Conservation (phyloP, 2,888 invertebrate species). For the Heliconius aoede region DNA sequence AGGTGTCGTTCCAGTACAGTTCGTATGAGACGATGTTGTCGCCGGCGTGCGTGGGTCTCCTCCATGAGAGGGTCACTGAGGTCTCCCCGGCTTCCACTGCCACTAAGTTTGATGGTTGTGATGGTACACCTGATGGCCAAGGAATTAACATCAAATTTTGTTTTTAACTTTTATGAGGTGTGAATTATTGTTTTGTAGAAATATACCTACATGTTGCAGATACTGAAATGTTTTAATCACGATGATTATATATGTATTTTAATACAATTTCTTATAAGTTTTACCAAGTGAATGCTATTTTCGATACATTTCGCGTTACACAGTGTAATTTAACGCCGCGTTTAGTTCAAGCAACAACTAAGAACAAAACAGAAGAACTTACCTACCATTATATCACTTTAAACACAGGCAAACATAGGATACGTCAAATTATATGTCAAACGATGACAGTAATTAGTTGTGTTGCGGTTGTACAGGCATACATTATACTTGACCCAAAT, state of each 20-base stretch:
- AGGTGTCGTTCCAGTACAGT: conserved; percentile 98
- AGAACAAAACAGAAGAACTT: neutral
- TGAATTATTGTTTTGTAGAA: neutral
- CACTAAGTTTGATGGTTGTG: conserved; percentile 95
- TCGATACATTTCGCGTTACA: neutral
- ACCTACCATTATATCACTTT: neutral
- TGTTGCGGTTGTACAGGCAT: conserved; percentile 6
- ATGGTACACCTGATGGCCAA: conserved; percentile 91
- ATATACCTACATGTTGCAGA: neutral
- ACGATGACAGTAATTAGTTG: conserved; percentile 17
- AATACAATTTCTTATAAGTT: too few relatives aligned
- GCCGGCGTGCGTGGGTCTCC: conserved; percentile 94
- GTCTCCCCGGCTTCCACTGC: conserved; percentile 95
- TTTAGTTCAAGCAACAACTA: neutral
- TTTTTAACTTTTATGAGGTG: neutral
- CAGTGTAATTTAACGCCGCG: neutral
- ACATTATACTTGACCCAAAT: conserved; percentile 25
- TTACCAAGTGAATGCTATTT: too few relatives aligned
- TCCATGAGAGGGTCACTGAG: conserved; percentile 95
- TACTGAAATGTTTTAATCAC: neutral
- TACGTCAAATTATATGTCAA: conserved; percentile 18
- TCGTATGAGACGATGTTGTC: conserved; percentile 98
- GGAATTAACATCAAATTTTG: neutral
- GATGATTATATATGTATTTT: too few relatives aligned
- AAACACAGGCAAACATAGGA: neutral